Conservation (phyloP, 2,113 vertebrate species). For the Indicator indicator region DNA sequence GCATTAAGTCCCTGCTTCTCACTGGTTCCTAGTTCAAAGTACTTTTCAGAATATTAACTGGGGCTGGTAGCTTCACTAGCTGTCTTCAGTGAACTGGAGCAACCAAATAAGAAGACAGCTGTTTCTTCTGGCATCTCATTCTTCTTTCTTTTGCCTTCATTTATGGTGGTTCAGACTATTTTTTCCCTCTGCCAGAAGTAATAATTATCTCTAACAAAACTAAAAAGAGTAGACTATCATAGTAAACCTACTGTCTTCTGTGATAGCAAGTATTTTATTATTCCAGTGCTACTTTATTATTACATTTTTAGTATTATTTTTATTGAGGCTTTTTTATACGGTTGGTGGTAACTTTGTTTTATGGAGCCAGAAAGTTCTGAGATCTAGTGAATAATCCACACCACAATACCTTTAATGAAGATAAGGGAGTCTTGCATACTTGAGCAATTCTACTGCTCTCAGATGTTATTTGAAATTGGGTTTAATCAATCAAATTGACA, state of each 20-base stretch:
- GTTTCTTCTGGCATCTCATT: background rate
- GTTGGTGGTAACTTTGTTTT: conserved; percentile 32
- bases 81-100: background rate
- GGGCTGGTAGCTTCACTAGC: background rate
- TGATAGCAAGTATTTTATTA: conserved; percentile 13
- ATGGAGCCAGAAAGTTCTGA: conserved; percentile 32
- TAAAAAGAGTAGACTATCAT: background rate
- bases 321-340: background rate
- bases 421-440: conserved; percentile 54
- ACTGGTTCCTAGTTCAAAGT: background rate
- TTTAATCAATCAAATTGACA: conserved; percentile 66
- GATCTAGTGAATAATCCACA: conserved; percentile 50
- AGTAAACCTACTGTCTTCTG: background rate
- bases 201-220: background rate
- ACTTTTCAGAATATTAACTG: background rate
- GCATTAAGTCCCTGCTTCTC: background rate
- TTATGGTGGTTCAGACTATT: background rate
- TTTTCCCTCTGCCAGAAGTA: background rate
- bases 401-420: conserved; percentile 59
- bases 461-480: conserved; percentile 48
- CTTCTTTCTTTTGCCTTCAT: background rate
- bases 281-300: background rate
- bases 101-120: background rate
- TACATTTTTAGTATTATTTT: background rate
- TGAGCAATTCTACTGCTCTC: conserved; percentile 54